A percentile compares a stretch with the other conserved stretches of the same genome.
These are phyloP conservation scores for Anagyrus pseudococci DNA, from an alignment of 2,888 invertebrate genomes.

Conservation along the genomic window DNA sequence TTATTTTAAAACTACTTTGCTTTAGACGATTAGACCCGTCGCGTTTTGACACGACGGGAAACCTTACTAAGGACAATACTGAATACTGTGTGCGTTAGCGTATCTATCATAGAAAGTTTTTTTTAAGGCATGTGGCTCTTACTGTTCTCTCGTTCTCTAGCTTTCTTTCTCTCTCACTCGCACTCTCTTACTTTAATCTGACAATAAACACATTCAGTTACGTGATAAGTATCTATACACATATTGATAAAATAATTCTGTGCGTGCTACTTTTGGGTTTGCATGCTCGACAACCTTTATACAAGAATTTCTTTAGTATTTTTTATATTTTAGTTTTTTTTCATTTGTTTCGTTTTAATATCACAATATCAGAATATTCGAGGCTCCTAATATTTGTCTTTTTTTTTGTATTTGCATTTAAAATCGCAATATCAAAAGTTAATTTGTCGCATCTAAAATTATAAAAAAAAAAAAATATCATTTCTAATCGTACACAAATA, in stretches of 20 bases:
- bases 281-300: too few species aligned
- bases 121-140: constrained; percentile 39
- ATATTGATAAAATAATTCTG: constrained; percentile 21
- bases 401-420: constrained; percentile 4
- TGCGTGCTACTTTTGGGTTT: constrained; percentile 9
- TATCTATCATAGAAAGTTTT: constrained; percentile 26
- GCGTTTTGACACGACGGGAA: constrained; percentile 13
- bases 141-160: background rate
- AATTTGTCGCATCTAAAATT: background rate
- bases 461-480: too few species aligned
- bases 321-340: background rate
- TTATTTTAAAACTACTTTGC: background rate
- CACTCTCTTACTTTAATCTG: constrained; percentile 4
- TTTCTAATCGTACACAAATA: too few species aligned
- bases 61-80: constrained; percentile 28
- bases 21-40: too few species aligned
- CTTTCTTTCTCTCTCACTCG: background rate
- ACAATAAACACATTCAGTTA: constrained; percentile 28
- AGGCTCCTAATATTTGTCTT: background rate
- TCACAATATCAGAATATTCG: constrained; percentile 20
- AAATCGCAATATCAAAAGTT: constrained; percentile 12
- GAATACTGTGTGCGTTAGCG: constrained; percentile 26
- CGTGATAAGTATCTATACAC: constrained; percentile 6
- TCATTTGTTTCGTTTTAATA: constrained; percentile 1
- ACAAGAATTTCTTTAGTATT: too few species aligned